Evolutionary conservation across 2,888 invertebrate species (phyloP), one percentile per base, ranked within the genome.

Genomic region (Drosophila barbarae): DNA sequence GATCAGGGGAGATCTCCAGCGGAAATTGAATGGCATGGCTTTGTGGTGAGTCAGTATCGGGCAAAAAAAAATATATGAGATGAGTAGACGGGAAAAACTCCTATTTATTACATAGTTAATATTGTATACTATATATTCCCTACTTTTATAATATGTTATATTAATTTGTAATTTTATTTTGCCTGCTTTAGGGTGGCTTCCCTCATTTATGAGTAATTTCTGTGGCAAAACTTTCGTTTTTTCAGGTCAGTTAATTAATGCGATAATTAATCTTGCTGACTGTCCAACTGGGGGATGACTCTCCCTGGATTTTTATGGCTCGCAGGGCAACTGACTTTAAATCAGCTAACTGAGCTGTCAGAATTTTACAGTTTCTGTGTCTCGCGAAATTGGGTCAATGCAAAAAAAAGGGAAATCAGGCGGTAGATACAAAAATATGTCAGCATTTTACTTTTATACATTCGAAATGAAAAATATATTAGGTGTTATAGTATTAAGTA

Each of bases 231-330:
- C 87, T 86, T 86, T 86, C 86, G 83, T 79, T 86, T 86, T 86
- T 86, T 84, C 77, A 70, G 86, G 84, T 85, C 86, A 86, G 83
- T 82, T 87, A 87, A 86, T 86, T 86, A 87, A 85, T 84, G 86
- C 69, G 74, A 71, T 85, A 87, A 87, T 86, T 86, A 87, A 86
- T 86, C 86, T 81, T 75, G 34, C 66, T 65, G 77, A 54, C 69
- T 46, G 72, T 61, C 51, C 28, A 13, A 49, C 49, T 30, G 38
- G 70, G 59, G 61, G 58, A 64, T 56, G 65, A 53, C 53, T 34
- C 28, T 71, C 67, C 64, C 56, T 60, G 53, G 47, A 39, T 34
- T 55, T 74, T 69, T 75, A 65, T 73, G 66, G 59, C 64, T 66
- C 63, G 67, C 57, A 44, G 65, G 53, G 65, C 61, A 72, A 66